These are phyloP conservation scores for Progne subis DNA, from an alignment of 2,113 vertebrate genomes.

Conservation along the genomic window DNA sequence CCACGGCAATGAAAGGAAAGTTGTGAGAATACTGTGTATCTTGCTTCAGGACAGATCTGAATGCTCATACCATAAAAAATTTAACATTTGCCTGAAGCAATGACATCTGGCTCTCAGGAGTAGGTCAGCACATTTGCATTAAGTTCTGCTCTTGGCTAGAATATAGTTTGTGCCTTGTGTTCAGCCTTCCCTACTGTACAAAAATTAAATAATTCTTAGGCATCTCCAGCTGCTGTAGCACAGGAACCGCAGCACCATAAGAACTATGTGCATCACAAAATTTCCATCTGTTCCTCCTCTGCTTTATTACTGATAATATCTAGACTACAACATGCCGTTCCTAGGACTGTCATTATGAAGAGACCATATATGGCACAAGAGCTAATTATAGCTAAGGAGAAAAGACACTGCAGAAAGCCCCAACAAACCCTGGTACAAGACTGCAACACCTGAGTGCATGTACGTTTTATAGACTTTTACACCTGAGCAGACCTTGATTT, in stretches of 20 bases:
- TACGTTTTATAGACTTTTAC: neutral
- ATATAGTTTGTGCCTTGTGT: slow-evolving; percentile 30
- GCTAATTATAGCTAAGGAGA: neutral
- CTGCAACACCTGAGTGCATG: neutral
- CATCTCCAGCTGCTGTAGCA: slow-evolving; percentile 24
- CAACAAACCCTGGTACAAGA: neutral
- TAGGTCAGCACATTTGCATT: slow-evolving; percentile 64
- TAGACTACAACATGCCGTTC: neutral
- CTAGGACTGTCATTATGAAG: neutral
- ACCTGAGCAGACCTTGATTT: neutral
- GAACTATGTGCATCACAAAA: neutral
- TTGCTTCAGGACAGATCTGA: slow-evolving; percentile 42
- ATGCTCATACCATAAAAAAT: slow-evolving; percentile 52
- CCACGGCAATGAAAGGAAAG: slow-evolving; percentile 27
- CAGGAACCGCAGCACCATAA: neutral
- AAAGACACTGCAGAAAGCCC: neutral
- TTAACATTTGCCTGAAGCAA: slow-evolving; percentile 54
- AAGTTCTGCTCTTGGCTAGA: slow-evolving; percentile 56
- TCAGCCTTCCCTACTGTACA: neutral
- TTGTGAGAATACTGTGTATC: neutral
- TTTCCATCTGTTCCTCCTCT: slow-evolving; percentile 21
- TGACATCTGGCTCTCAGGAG: slow-evolving; percentile 58
- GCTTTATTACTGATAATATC: neutral
- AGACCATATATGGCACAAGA: neutral
- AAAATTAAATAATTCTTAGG: slow-evolving; percentile 25